Evolutionary conservation across 2,113 vertebrate genomes (phyloP), one percentile per base, ranked within the genome.

Genomic region (Cebidichthys violaceus): DNA sequence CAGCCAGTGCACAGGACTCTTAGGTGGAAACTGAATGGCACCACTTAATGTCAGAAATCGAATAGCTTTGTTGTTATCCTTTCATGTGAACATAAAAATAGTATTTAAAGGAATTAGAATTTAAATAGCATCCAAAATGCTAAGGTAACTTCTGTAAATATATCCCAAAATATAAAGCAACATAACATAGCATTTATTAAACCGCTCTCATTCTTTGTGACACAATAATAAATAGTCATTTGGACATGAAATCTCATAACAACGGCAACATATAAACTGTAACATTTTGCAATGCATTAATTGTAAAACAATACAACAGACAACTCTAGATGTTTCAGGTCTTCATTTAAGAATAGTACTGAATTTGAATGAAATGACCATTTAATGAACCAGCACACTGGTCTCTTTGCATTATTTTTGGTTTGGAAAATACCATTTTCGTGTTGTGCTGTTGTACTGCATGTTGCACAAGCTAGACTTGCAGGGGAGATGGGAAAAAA

Each of bases 1-100:
- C 68, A 85, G 90, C 83, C 87, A 84, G 84, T 81, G 75, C 87
- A 81, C 85, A 90, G 80, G 85, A 88, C 76, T 75, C 82, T 81
- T 9, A 70, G 57, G 77, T 77, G 54, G 70, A 84, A 64, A 81
- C 6, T 22, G 20, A 70, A 87, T 57, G 77, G 77, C 79, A 86
- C 70, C 62, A 66, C 62, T 29, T 17, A 29, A 62, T 43, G 43
- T 82, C 24, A 18, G 43, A 81, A 86, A 79, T 75, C 61, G 61
- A 82, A 86, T 66, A 73, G 43, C 39, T 67, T 55, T 70, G 64
- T 69, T 66, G n/a, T 79, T 76, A 65, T 13, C 60, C 52, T 71
- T 55, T 69, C 24, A 78, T 52, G 24, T 75, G 24, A 79, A 83
- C 65, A 81, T 31, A 84, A 3, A 84, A 84, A 54, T 60, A 69